phyloP scores from a whole-genome alignment of 2,113 vertebrate species.

The Xenopus borealis region DNA sequence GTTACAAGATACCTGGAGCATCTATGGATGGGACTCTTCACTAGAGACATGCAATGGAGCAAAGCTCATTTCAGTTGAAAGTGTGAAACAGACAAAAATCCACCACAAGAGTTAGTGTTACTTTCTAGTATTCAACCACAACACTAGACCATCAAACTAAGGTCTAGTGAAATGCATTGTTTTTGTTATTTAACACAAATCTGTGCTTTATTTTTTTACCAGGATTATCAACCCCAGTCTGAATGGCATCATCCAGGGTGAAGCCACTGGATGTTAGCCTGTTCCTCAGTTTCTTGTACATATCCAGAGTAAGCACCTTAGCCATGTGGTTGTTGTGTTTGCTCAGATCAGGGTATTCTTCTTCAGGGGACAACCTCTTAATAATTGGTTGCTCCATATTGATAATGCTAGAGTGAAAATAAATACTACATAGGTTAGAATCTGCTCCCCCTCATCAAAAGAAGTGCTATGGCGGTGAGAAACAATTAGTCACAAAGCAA shows the following conservation, averaged over 20 bases:
- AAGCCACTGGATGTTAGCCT: slow-evolving; percentile 81
- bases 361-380: slow-evolving; percentile 63
- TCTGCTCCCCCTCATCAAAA: slow-evolving; percentile 55
- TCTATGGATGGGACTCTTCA: no score
- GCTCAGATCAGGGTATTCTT: slow-evolving; percentile 70
- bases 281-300: slow-evolving; percentile 75
- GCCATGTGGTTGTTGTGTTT: slow-evolving; percentile 82
- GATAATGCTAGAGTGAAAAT: slow-evolving; percentile 64
- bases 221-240: slow-evolving; percentile 94
- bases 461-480: slow-evolving; percentile 50
- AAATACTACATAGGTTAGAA: slow-evolving; percentile 56
- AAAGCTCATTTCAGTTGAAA: no score
- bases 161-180: no score
- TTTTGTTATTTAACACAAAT: no score
- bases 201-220: slow-evolving; percentile 63
- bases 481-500: no score
- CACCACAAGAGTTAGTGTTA: no score
- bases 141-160: no score
- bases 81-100: no score
- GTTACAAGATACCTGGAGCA: no score
- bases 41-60: no score
- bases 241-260: slow-evolving; percentile 88
- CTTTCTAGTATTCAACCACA: no score
- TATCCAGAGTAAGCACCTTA: slow-evolving; percentile 76
- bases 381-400: slow-evolving; percentile 63